phyloP scores from a whole-genome alignment of 2,888 invertebrate genomes.

The Physocephala rufipes region DNA sequence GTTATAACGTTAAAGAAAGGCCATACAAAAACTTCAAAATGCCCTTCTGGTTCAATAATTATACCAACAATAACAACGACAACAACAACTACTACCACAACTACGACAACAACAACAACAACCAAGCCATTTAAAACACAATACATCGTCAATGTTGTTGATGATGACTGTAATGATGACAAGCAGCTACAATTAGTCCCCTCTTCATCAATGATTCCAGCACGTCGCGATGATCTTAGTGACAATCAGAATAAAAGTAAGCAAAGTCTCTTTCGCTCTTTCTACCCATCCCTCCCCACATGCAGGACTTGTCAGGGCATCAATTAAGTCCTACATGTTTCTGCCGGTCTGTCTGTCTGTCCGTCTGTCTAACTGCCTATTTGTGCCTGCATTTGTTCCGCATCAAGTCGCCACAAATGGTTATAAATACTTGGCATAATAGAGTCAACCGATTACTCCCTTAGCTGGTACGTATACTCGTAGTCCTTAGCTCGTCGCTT shows the following conservation, averaged over 20 bases:
- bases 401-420: neutral
- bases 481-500: neutral
- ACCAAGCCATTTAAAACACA: slow-evolving; percentile 19
- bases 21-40: slow-evolving; percentile 38
- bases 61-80: slow-evolving; percentile 31
- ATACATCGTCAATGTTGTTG: slow-evolving; percentile 18
- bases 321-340: slow-evolving; percentile 21
- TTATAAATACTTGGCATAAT: neutral
- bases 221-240: slow-evolving; percentile 49
- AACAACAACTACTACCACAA: slow-evolving; percentile 36
- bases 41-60: slow-evolving; percentile 40
- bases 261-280: slow-evolving; percentile 29
- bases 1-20: slow-evolving; percentile 59
- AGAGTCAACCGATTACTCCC: neutral
- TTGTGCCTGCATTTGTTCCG: too few relatives aligned
- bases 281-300: too few relatives aligned
- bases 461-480: neutral
- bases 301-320: too few relatives aligned
- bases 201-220: slow-evolving; percentile 44
- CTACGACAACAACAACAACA: slow-evolving; percentile 37
- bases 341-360: neutral
- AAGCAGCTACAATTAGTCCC: slow-evolving; percentile 9
- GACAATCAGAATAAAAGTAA: slow-evolving; percentile 36
- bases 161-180: slow-evolving; percentile 17
- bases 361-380: too few relatives aligned